Percentiles rank a stretch among this genome's conserved stretches.
Evolutionary conservation across 2,113 vertebrate species (phyloP).

Genomic region (Macroglossus sobrinus): DNA sequence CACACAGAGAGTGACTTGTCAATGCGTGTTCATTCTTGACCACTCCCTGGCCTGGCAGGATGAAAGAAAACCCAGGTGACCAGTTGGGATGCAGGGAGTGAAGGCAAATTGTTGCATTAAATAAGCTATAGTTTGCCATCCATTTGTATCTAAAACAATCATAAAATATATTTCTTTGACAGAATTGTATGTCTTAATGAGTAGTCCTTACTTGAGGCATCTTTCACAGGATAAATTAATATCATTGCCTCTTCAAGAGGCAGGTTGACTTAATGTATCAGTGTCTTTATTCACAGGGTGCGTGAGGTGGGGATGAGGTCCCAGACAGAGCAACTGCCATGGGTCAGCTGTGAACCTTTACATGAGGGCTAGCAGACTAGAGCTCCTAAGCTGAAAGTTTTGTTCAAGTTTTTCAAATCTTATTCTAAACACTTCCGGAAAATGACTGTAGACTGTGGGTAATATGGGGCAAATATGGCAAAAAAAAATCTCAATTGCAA

Average conservation of each 20-base stretch:
- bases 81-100: background rate
- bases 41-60: background rate
- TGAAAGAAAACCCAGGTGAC: background rate
- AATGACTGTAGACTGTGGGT: background rate
- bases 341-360: too few relatives aligned
- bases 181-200: background rate
- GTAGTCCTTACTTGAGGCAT: background rate
- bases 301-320: too few relatives aligned
- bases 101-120: background rate
- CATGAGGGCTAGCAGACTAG: too few relatives aligned
- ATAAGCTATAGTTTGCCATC: background rate
- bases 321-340: too few relatives aligned
- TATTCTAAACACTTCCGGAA: background rate
- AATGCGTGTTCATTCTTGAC: background rate
- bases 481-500: background rate
- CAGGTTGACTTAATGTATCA: background rate
- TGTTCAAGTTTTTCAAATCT: background rate
- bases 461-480: fast-evolving
- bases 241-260: background rate
- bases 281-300: background rate
- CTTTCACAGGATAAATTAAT: background rate
- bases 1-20: background rate
- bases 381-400: background rate
- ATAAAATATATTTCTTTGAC: background rate
- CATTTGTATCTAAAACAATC: background rate